Base-by-base conservation (phyloP, 2,888 invertebrate genomes). In the Campopleginae sp. region DNA sequence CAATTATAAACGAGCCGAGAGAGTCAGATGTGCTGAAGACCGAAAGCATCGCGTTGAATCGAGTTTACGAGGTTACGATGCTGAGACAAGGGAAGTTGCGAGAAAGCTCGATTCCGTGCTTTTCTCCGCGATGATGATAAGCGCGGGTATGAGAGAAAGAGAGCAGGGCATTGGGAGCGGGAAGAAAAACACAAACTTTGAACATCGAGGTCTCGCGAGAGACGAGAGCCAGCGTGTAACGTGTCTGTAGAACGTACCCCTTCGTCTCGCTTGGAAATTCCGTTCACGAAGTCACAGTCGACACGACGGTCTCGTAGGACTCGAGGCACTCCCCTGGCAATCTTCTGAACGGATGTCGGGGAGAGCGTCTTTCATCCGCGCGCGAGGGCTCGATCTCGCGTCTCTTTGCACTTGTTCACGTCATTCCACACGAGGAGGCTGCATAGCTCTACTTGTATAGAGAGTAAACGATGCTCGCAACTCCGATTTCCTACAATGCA, bases 261-360 rank as follows among this genome's bases (percentile, higher is more conserved):
- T 87, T 87, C 82, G 89, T 89, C 23, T 63, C 79, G 79, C 65
- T 80, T 72, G 80, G 87, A 91, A 91, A 92, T 92, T 91, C 92
- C 86, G 88, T 86, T 87, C 91, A 89, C 90, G 91, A 86, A 87
- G 87, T 86, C 87, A 88, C 89, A 89, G 90, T 89, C 90, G 91
- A 89, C 89, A 88, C 89, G 88, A 90, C 86, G 88, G 88, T 88
- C 91, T 90, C 91, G 88, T 84, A 90, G 89, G 91, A 88, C 88
- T 89, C 84, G 86, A 89, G 88, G 86, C 88, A 90, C 70, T 91
- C 90, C 89, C 90, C 87, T 91, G 92, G 91, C 91, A 92, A 91
- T 92, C 90, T 91, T 90, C 90, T 91, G 90, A 89, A 89, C 87
- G 87, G 78, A 89, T 87, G 82, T 86, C 88, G 88, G 82, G 58